A percentile compares a stretch with the other conserved stretches of the same genome.
Evolutionary conservation across 2,797 vertebrate species (phyloP).

Genomic region (Chelon labrosus): DNA sequence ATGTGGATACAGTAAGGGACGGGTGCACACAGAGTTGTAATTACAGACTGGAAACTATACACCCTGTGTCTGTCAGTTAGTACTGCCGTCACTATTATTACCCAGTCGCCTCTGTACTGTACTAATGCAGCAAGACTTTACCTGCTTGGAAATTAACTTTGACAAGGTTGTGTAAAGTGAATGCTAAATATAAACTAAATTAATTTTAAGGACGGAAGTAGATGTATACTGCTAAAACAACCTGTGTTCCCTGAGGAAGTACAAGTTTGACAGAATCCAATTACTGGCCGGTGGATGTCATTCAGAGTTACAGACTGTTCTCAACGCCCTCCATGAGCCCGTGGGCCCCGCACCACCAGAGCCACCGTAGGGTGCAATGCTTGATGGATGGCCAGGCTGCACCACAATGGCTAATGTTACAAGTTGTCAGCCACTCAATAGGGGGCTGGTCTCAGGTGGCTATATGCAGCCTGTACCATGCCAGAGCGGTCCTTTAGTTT

Average conservation of each 20-base stretch:
- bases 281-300: slow-evolving; percentile 65
- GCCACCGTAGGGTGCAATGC: slow-evolving; percentile 49
- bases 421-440: slow-evolving; percentile 77
- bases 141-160: slow-evolving; percentile 32
- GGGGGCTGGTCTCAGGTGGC: slow-evolving; percentile 74
- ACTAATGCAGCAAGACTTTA: slow-evolving; percentile 25
- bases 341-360: slow-evolving; percentile 49
- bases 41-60: slow-evolving; percentile 59
- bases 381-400: slow-evolving; percentile 75
- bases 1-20: slow-evolving; percentile 49
- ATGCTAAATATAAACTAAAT: slow-evolving; percentile 48
- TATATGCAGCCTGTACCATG: slow-evolving; percentile 49
- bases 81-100: slow-evolving; percentile 60
- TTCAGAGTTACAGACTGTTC: slow-evolving; percentile 56
- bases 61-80: slow-evolving; percentile 60
- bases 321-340: slow-evolving; percentile 60
- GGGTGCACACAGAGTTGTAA: slow-evolving; percentile 58
- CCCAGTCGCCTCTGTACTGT: slow-evolving; percentile 34
- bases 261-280: slow-evolving; percentile 64
- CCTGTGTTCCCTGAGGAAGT: slow-evolving; percentile 48
- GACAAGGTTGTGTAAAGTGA: slow-evolving; percentile 16
- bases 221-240: slow-evolving; percentile 48
- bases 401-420: slow-evolving; percentile 75
- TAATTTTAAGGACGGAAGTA: slow-evolving; percentile 38
- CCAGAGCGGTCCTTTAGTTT: slow-evolving; percentile 53